Evolutionary conservation across 1,140 invertebrate species (phyloP).

Genomic region (Chymomyza costata): DNA sequence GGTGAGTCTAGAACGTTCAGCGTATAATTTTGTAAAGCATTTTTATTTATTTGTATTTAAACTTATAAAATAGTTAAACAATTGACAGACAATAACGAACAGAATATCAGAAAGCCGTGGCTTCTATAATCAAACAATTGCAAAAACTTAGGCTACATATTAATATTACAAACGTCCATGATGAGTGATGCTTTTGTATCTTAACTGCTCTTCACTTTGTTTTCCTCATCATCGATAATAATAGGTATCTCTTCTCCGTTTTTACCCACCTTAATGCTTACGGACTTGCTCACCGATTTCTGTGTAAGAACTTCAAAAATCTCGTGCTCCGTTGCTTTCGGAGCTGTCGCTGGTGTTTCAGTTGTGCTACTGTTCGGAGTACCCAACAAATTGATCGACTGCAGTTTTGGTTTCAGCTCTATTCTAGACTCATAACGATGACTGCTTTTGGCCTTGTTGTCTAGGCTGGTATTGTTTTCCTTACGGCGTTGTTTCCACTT

Average conservation of each 20-base stretch:
- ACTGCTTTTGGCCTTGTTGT: constrained; percentile 65
- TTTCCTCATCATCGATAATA: constrained; percentile 58
- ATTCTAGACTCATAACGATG: constrained; percentile 44
- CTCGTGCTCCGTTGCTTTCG: constrained; percentile 19
- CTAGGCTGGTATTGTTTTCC: constrained; percentile 25
- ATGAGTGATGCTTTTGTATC: no score
- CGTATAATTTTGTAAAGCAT: background rate
- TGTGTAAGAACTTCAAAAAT: constrained; percentile 64
- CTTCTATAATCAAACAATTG: no score
- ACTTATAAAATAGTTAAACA: background rate
- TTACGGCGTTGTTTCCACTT: constrained; percentile 68
- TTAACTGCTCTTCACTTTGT: constrained; percentile 50
- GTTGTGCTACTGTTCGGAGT: background rate
- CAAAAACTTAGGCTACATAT: background rate
- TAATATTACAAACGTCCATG: constrained; percentile 8
- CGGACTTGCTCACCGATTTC: constrained; percentile 68
- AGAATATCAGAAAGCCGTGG: no score
- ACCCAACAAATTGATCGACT: background rate
- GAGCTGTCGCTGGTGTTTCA: background rate
- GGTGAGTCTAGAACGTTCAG: constrained; percentile 78
- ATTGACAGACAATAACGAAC: no score
- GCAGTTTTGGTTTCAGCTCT: constrained; percentile 6
- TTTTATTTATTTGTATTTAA: background rate
- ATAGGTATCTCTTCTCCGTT: constrained; percentile 70
- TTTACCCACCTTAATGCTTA: constrained; percentile 67